Conservation (phyloP, 2,888 invertebrate genomes). For the Nomada ferruginata region DNA sequence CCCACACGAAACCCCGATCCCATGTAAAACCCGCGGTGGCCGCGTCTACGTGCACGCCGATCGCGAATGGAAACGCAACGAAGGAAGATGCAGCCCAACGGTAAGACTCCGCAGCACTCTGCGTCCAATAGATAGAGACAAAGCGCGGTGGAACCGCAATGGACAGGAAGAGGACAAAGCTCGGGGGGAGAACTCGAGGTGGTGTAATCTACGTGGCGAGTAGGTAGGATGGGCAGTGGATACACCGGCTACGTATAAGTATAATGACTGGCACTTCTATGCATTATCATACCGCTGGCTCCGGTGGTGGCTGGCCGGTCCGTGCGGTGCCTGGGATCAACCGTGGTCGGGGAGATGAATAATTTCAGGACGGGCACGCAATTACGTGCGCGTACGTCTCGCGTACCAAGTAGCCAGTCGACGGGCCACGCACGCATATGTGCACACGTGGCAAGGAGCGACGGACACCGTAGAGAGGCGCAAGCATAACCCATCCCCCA, state of each 20-base stretch:
- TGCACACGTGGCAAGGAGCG: slow-evolving; percentile 59
- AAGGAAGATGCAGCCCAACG: not conserved
- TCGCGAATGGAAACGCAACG: not conserved
- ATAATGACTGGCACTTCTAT: slow-evolving; percentile 84
- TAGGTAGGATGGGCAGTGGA: slow-evolving; percentile 70
- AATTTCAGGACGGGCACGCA: slow-evolving; percentile 84
- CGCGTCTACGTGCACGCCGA: slow-evolving; percentile 25
- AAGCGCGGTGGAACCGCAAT: not conserved
- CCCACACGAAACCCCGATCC: not conserved
- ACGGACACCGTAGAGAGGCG: slow-evolving; percentile 66
- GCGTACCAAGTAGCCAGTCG: slow-evolving; percentile 83
- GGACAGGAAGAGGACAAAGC: slow-evolving; percentile 14
- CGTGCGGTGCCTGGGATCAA: slow-evolving; percentile 75
- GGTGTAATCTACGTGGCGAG: slow-evolving; percentile 78
- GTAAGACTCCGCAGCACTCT: not conserved
- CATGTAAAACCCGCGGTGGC: slow-evolving; percentile 50
- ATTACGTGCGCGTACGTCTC: slow-evolving; percentile 83
- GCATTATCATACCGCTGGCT: slow-evolving; percentile 82
- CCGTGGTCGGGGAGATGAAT: slow-evolving; percentile 82
- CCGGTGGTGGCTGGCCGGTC: slow-evolving; percentile 71
- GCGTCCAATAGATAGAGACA: not conserved
- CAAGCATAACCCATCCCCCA: slow-evolving; percentile 52
- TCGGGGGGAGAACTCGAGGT: slow-evolving; percentile 66
- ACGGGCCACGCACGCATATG: slow-evolving; percentile 68
- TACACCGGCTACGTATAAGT: slow-evolving; percentile 73